Base-by-base conservation (phyloP, 2,797 vertebrate genomes). In the Mycteria americana region DNA sequence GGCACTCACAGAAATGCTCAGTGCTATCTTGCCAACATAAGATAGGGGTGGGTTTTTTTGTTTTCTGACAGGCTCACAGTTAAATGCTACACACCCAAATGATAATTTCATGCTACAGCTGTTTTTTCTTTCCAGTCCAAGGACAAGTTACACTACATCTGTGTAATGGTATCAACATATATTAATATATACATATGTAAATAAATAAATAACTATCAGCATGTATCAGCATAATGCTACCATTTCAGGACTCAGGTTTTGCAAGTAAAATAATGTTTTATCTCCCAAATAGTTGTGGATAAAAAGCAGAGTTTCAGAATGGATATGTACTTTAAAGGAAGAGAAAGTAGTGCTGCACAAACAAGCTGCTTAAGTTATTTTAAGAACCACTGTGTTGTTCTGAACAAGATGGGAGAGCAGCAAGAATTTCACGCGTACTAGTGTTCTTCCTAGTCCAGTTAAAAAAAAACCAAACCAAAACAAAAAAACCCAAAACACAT, bases 21-120 rank as follows among this genome's bases (percentile, higher is more conserved):
- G 9, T 39, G 30, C n/a, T 30, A 15, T 24, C 41, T 75, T 70
- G 28, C 31, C 62, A 75, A 62, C 22, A 23, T 4, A 59, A 54
- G 24, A 19, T 2, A 19, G 22, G 10, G 0, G 7, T 21, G 0
- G 7, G 21, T n/a, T 24, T 21, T 41, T 33, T 69, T 64, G 18
- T 23, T 83, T 83, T 73, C 54, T 33, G 67, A n/a, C 45, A 88
- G 31, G 15, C 14, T 94, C 27, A 37, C 33, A 16, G 24, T 57
- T 78, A 53, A 74, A 56, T 27, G 43, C 33, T 86, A 62, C 51
- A 67, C 15, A 28, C 28, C 19, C 24, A 51, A 74, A 64, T 10
- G 5, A 28, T 39, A 51, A 81, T 64, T 85, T 72, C 31, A 62
- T 33, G 25, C 57, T 72, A 37, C 37, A 46, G 15, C 24, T 64